Evolutionary conservation across 2,797 vertebrate species (phyloP).

Genomic region (Neosalanx taihuensis): DNA sequence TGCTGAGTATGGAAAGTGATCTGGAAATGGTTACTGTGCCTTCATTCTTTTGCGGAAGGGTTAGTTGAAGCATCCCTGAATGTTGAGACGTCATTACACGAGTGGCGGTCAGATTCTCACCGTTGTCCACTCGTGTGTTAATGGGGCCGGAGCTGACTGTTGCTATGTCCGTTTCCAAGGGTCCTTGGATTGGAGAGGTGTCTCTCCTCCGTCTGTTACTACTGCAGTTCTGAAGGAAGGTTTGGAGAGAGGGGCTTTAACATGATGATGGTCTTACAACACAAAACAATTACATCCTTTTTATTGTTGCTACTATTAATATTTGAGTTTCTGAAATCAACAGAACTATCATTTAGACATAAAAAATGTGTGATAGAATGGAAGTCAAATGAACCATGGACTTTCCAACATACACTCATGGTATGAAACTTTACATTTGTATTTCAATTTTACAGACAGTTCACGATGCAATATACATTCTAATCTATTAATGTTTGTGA

Average conservation of each 20-base stretch:
- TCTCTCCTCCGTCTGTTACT: constrained; percentile 41
- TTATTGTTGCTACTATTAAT: neutral
- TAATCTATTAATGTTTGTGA: too few relatives aligned
- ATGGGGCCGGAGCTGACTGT: constrained; percentile 65
- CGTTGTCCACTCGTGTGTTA: constrained; percentile 38
- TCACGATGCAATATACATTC: too few relatives aligned
- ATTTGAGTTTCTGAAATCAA: neutral
- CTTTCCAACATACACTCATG: too few relatives aligned
- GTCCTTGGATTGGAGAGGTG: constrained; percentile 13
- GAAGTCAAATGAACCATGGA: too few relatives aligned
- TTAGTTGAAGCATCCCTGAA: neutral
- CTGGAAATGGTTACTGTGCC: neutral
- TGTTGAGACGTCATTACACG: constrained; percentile 4
- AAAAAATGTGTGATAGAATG: too few relatives aligned
- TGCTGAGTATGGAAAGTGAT: neutral
- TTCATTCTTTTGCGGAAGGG: constrained; percentile 3
- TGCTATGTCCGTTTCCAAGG: constrained; percentile 60
- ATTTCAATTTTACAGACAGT: too few relatives aligned
- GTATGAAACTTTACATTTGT: too few relatives aligned
- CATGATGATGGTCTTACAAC: neutral
- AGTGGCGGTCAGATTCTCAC: constrained; percentile 39
- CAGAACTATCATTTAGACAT: too few relatives aligned
- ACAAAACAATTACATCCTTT: neutral
- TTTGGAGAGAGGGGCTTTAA: neutral
- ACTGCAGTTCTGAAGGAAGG: constrained; percentile 57